Conservation (phyloP, 2,113 vertebrate genomes). For the Oreochromis niloticus region DNA sequence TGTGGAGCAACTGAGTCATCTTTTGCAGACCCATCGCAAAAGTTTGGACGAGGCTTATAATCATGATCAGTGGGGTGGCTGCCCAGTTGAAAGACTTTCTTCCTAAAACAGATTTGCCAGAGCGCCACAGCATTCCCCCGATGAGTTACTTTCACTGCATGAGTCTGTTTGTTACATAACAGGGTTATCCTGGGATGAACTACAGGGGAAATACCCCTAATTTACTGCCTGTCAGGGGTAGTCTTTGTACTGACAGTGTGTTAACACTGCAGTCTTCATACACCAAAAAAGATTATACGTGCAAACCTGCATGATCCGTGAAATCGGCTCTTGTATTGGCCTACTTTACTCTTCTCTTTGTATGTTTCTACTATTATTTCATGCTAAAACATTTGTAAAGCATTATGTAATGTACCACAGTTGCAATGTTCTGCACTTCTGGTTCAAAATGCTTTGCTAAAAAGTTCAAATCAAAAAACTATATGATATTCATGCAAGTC, state of each 20-base stretch:
- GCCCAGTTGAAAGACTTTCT: constrained; percentile 49
- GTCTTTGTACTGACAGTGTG: constrained; percentile 1
- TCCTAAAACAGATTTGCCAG: constrained; percentile 46
- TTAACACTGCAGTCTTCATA: constrained; percentile 4
- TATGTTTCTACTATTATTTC: not conserved
- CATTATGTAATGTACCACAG: not conserved
- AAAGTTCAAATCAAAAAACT: not conserved
- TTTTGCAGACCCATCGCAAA: constrained; percentile 38
- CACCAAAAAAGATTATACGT: not conserved
- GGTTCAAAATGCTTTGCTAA: not conserved
- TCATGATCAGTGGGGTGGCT: constrained; percentile 36
- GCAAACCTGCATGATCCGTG: not conserved
- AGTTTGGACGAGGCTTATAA: constrained; percentile 23
- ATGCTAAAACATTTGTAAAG: not conserved
- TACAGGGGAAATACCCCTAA: constrained; percentile 55
- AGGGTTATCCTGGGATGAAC: constrained; percentile 59
- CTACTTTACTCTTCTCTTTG: not conserved
- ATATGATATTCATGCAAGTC: not conserved
- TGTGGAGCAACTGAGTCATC: constrained; percentile 64
- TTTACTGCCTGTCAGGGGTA: constrained; percentile 35
- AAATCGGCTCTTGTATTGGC: not conserved
- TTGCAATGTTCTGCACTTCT: not conserved
- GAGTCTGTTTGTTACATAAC: constrained; percentile 44
- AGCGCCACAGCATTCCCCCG: constrained; percentile 29
- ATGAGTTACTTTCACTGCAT: constrained; percentile 32